Conservation (phyloP, 2,888 invertebrate genomes). For the Ramazzottius varieornatus region DNA sequence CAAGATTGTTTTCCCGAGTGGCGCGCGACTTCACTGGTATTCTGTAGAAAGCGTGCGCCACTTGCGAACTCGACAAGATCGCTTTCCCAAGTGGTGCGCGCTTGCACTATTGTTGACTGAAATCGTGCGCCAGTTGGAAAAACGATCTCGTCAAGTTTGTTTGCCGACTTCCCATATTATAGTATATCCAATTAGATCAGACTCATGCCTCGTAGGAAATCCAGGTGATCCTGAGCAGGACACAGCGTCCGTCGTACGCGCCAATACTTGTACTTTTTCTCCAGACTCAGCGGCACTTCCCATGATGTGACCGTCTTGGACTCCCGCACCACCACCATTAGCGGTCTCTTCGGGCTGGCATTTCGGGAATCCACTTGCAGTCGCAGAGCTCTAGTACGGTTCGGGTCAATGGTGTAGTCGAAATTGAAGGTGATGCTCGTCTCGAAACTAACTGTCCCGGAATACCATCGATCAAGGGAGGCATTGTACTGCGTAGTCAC, state of each 20-base stretch:
- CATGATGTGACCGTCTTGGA: background rate
- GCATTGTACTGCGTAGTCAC: background rate
- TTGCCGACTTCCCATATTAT: no score
- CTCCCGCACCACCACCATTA: background rate
- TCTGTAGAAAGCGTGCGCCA: no score
- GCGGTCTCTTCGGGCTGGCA: background rate
- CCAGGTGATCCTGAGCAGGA: background rate
- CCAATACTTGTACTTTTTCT: background rate
- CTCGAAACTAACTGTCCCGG: background rate
- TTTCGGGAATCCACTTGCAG: background rate
- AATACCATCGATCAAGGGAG: background rate
- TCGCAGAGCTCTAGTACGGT: background rate
- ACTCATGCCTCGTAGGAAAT: background rate
- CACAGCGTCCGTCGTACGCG: background rate
- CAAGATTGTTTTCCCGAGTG: no score
- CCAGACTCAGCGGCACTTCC: background rate
- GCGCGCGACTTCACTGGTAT: no score
- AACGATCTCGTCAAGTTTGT: no score
- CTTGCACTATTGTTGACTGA: no score
- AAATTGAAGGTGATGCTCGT: background rate
- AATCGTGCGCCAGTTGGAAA: no score
- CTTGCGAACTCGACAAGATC: no score
- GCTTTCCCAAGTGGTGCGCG: no score
- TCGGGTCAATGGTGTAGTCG: background rate
- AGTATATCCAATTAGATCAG: no score